A percentile compares a stretch with the other conserved stretches of the same genome.
Conservation (phyloP, 2,888 invertebrate species). For the Herminia tarsipennalis region DNA sequence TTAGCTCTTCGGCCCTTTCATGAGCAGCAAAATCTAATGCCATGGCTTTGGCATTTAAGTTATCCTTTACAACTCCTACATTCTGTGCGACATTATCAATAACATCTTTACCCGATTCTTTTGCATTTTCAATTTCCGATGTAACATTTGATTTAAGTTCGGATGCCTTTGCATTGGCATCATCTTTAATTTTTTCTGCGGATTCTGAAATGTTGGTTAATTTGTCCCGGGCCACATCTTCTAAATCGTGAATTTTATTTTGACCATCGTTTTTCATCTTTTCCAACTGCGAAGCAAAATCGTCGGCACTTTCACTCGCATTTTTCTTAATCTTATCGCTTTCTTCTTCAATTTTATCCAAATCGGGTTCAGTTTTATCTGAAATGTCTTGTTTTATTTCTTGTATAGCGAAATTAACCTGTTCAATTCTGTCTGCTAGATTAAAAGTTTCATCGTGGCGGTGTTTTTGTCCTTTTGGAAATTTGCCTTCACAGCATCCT, state of each 20-base stretch:
- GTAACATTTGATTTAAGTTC: constrained; percentile 54
- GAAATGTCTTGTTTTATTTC: constrained; percentile 67
- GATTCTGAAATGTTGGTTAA: constrained; percentile 57
- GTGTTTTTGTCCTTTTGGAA: constrained; percentile 68
- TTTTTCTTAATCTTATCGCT: constrained; percentile 70
- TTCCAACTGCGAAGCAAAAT: constrained; percentile 57
- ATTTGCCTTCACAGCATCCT: constrained; percentile 72
- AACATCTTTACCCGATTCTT: constrained; percentile 57
- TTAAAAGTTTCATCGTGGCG: constrained; percentile 78
- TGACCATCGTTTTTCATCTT: constrained; percentile 54
- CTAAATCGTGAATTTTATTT: constrained; percentile 50
- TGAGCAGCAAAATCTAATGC: constrained; percentile 69
- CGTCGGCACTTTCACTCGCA: constrained; percentile 55
- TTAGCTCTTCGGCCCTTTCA: constrained; percentile 71
- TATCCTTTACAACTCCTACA: constrained; percentile 62
- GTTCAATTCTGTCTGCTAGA: constrained; percentile 73
- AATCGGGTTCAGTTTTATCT: constrained; percentile 58
- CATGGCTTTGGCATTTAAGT: constrained; percentile 70
- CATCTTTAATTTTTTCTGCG: constrained; percentile 53
- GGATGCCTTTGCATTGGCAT: constrained; percentile 49
- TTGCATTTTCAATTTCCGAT: constrained; percentile 54
- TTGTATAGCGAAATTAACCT: constrained; percentile 72
- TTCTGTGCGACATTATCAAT: constrained; percentile 67
- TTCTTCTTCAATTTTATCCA: constrained; percentile 65
- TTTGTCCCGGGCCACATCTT: constrained; percentile 53